A percentile compares a stretch with the other conserved stretches of the same genome.
Conservation (phyloP, 2,888 invertebrate genomes). For the Xylophagus ater region DNA sequence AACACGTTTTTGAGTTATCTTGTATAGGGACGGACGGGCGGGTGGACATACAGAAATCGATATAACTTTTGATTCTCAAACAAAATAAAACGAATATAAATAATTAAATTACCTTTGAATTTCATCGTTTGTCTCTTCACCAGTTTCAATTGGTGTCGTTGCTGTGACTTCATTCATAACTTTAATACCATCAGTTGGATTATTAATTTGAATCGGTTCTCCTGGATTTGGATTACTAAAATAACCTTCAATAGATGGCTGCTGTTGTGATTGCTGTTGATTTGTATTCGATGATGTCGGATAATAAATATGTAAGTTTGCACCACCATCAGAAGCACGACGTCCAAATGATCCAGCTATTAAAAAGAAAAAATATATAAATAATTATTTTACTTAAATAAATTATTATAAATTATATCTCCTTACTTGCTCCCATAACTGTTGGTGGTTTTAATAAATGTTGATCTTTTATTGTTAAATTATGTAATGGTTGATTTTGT, state of each 20-base stretch:
- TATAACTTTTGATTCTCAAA: no score
- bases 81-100: no score
- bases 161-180: constrained; percentile 15
- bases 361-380: constrained; percentile 19
- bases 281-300: constrained; percentile 39
- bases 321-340: constrained; percentile 91
- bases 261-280: constrained; percentile 29
- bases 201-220: constrained; percentile 32
- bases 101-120: constrained; percentile 30
- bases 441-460: constrained; percentile 88
- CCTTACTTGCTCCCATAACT: constrained; percentile 70
- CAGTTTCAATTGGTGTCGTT: constrained; percentile 18
- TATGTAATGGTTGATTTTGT: constrained; percentile 71
- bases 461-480: constrained; percentile 84
- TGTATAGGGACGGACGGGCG: no score
- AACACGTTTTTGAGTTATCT: no score
- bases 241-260: constrained; percentile 28
- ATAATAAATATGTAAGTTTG: constrained; percentile 70
- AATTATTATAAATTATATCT: constrained; percentile 3
- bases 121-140: constrained; percentile 37
- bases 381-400: constrained; percentile 1
- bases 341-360: constrained; percentile 76
- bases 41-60: no score
- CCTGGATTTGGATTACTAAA: constrained; percentile 35
- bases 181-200: constrained; percentile 20